These are phyloP conservation scores for Hemistola chrysoprasaria DNA, from an alignment of 2,888 invertebrate species.

Conservation along the genomic window DNA sequence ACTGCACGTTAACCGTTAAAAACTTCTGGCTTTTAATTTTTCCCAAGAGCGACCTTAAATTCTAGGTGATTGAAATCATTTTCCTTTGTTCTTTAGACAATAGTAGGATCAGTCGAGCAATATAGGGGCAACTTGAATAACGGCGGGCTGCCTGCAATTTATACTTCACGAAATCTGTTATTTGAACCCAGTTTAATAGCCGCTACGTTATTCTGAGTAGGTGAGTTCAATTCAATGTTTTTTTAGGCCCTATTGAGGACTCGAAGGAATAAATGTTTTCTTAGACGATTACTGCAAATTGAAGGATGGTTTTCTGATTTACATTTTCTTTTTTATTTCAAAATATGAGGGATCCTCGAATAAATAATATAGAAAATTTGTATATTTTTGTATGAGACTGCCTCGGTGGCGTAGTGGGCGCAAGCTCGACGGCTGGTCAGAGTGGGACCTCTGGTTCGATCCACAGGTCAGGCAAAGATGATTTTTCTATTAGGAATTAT, in stretches of 20 bases:
- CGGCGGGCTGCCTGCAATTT: slow-evolving; percentile 49
- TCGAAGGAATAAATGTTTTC: slow-evolving; percentile 10
- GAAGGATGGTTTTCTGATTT: not conserved
- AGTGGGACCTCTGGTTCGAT: no score
- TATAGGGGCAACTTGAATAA: slow-evolving; percentile 48
- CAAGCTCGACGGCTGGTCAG: no score
- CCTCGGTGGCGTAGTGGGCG: no score
- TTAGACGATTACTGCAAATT: slow-evolving; percentile 17
- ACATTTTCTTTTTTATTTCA: not conserved
- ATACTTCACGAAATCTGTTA: slow-evolving; percentile 54
- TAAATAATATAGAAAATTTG: no score
- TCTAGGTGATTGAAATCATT: slow-evolving; percentile 20
- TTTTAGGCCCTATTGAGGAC: slow-evolving; percentile 14
- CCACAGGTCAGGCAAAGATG: no score
- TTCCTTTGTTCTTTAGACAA: slow-evolving; percentile 23
- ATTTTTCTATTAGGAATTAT: no score
- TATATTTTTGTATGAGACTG: no score
- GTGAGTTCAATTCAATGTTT: slow-evolving; percentile 31
- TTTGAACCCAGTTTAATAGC: slow-evolving; percentile 45
- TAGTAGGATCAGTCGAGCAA: slow-evolving; percentile 43
- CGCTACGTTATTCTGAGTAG: slow-evolving; percentile 40
- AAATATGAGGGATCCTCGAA: not conserved
- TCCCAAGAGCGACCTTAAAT: slow-evolving; percentile 25
- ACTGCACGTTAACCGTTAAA: slow-evolving; percentile 51
- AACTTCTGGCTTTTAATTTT: slow-evolving; percentile 30